A percentile compares a stretch with the other conserved stretches of the same genome.
phyloP scores from a whole-genome alignment of 1,140 invertebrate species.

The Drosophila jambulina region DNA sequence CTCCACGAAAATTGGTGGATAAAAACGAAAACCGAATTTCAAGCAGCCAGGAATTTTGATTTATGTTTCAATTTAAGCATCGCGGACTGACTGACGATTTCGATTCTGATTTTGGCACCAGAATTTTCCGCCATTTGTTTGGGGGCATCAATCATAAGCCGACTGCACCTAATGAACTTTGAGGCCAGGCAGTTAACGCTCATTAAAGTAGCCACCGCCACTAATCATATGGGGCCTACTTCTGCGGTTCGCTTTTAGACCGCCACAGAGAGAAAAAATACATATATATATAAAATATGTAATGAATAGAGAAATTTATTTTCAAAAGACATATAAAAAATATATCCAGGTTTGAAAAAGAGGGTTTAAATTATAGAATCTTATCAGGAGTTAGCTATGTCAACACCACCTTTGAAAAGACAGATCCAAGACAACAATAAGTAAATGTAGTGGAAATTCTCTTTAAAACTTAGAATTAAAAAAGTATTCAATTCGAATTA shows the following conservation, averaged over 20 bases:
- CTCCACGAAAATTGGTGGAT: slow-evolving; percentile 51
- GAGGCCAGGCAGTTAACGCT: slow-evolving; percentile 79
- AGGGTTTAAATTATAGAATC: not conserved
- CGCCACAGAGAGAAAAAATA: slow-evolving; percentile 11
- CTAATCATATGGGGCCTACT: slow-evolving; percentile 69
- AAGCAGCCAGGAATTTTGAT: slow-evolving; percentile 52
- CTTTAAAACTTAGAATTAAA: not conserved
- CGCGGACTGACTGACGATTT: slow-evolving; percentile 28
- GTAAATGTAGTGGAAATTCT: no score
- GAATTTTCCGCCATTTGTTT: slow-evolving; percentile 65
- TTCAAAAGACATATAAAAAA: not conserved
- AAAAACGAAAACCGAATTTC: slow-evolving; percentile 25
- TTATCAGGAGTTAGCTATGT: fast-evolving
- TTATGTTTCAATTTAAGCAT: slow-evolving; percentile 62
- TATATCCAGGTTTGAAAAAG: not conserved
- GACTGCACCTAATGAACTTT: slow-evolving; percentile 80
- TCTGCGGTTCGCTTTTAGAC: slow-evolving; percentile 16
- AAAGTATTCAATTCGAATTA: not conserved
- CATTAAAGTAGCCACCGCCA: slow-evolving; percentile 80
- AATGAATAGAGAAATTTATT: not conserved
- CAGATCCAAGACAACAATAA: not conserved
- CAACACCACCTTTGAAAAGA: not conserved
- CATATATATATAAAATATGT: not conserved
- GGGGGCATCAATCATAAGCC: slow-evolving; percentile 68
- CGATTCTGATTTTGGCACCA: slow-evolving; percentile 66